Base-by-base conservation (phyloP, 1,140 invertebrate species). In the Mizuhopecten yessoensis region DNA sequence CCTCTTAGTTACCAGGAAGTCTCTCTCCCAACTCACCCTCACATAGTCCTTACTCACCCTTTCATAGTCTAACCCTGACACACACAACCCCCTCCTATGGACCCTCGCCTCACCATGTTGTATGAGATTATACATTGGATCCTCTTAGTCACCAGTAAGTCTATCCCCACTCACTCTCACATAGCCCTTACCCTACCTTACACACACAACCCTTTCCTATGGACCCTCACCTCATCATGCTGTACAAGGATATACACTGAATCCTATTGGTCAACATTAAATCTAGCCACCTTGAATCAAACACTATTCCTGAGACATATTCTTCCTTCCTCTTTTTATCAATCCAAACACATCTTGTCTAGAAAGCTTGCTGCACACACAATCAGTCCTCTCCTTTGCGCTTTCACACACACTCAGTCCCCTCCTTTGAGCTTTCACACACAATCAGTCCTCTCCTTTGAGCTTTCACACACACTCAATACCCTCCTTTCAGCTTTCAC, bases 241-340 rank as follows among this genome's bases (percentile, higher is more conserved):
- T 39, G 36, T 39, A 39, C 13, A 13, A 39, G 36, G 36, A 39
- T 39, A 39, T 39, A 39, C 5, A 99, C 96, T 99, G 98, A 98
- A 97, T 98, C 33, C 95, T 99, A 7, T 97, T 99, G 90, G 97
- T 99, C 89, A 97, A 98, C 91, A 98, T 98, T 97, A 93, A 13
- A n/a, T n/a, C n/a, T n/a, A n/a, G n/a, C n/a, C n/a, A n/a, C n/a
- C n/a, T n/a, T n/a, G n/a, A n/a, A n/a, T n/a, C n/a, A n/a, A n/a
- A n/a, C n/a, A n/a, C n/a, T n/a, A n/a, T n/a, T n/a, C n/a, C n/a
- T n/a, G n/a, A n/a, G n/a, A n/a, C n/a, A n/a, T n/a, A 93, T 91
- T 93, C 17, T 33, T 11, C 87, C 42, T 33, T 88, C 15, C 29
- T 29, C 57, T 5, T n/a, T n/a, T n/a, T n/a, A n/a, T n/a, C n/a